phyloP scores from a whole-genome alignment of 2,888 invertebrate genomes.

The Harpalus rubripes region DNA sequence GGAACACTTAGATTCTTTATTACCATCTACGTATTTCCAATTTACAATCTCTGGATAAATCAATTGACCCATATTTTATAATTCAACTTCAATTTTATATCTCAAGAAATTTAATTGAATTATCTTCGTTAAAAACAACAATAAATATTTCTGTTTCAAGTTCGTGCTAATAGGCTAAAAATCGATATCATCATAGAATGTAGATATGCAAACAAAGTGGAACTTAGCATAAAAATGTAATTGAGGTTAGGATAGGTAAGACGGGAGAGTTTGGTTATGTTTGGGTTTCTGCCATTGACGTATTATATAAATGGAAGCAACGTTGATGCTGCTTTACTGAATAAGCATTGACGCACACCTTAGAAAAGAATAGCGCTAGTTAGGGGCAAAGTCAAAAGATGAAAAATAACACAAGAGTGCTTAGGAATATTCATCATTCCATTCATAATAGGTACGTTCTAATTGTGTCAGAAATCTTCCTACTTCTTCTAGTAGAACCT shows the following conservation, averaged over 20 bases:
- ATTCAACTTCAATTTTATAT: slow-evolving; percentile 3
- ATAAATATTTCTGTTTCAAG: neutral
- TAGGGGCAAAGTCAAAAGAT: no score
- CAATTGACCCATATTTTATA: slow-evolving; percentile 23
- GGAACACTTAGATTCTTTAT: neutral
- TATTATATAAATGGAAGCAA: no score
- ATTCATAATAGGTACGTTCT: no score
- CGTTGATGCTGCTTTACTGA: no score
- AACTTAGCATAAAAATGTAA: slow-evolving; percentile 33
- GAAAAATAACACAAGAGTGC: no score
- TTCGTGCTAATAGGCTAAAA: neutral
- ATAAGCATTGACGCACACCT: no score
- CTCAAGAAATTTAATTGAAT: slow-evolving; percentile 12
- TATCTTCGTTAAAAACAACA: slow-evolving; percentile 5
- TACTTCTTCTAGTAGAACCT: no score
- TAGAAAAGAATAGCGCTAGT: no score
- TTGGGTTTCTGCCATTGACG: neutral
- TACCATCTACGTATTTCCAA: neutral
- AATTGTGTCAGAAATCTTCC: no score
- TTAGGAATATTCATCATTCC: no score
- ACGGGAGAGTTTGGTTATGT: slow-evolving; percentile 18
- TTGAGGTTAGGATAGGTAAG: slow-evolving; percentile 38
- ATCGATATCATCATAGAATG: neutral
- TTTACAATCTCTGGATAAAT: slow-evolving; percentile 14
- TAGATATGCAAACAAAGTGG: neutral